These are phyloP conservation scores for Ammodytes dubius DNA, from an alignment of 2,113 vertebrate species.

Conservation along the genomic window DNA sequence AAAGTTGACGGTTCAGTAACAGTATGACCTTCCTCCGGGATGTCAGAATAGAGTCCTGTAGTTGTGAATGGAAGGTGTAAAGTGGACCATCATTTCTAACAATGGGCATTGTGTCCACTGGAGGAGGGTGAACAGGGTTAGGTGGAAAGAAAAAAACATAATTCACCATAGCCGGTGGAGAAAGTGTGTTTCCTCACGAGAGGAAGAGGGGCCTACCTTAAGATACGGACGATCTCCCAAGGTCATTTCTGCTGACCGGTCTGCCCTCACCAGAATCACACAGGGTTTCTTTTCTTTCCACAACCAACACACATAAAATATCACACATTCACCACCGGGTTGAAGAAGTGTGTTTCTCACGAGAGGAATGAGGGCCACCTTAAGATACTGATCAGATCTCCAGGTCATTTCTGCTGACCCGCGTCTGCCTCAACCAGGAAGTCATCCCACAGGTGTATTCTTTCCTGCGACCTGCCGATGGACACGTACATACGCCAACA, in stretches of 20 bases:
- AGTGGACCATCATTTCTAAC: constrained; percentile 41
- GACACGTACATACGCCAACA: constrained; percentile 59
- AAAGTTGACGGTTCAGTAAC: background rate
- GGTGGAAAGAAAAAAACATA: background rate
- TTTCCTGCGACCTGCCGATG: constrained; percentile 83
- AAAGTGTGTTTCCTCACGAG: constrained; percentile 56
- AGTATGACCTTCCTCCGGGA: background rate
- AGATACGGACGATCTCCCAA: constrained; percentile 85
- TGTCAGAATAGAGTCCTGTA: background rate
- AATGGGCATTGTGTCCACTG: constrained; percentile 56
- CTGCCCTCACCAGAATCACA: too few species aligned
- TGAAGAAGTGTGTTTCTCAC: constrained; percentile 56
- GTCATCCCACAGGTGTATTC: constrained; percentile 88
- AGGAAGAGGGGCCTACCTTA: constrained; percentile 83
- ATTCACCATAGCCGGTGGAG: too few species aligned
- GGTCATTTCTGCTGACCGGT: constrained; percentile 86
- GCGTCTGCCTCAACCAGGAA: constrained; percentile 80
- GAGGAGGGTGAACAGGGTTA: constrained; percentile 54
- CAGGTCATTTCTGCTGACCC: constrained; percentile 85
- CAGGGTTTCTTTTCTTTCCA: too few species aligned
- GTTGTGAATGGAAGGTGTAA: constrained; percentile 45
- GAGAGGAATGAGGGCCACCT: constrained; percentile 81
- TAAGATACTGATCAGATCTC: constrained; percentile 86
- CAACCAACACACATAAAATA: too few species aligned
- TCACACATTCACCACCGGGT: too few species aligned